Evolutionary conservation across 2,797 vertebrate genomes (phyloP), one percentile per base, ranked within the genome.

Genomic region (Premnoplex brunnescens): DNA sequence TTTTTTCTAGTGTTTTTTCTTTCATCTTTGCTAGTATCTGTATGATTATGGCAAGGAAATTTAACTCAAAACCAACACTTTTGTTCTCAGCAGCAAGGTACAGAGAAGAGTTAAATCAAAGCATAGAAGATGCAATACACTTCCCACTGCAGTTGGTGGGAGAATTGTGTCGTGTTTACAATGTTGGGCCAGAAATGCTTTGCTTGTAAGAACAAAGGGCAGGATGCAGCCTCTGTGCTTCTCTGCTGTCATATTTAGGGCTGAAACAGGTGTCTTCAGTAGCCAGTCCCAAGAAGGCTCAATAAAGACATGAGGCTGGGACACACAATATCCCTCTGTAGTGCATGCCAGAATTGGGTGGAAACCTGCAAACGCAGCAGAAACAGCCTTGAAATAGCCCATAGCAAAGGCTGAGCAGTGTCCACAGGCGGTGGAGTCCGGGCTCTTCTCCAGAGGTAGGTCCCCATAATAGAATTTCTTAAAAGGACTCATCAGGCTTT

Each of bases 191-290:
- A 88, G 68, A 67, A 92, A 54, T 88, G 51, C 69, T 89, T 91
- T 80, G 43, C 3, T 1, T 73, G 48, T 44, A 74, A 78, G 87
- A 96, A 84, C 88, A 93, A 93, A 95, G 76, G 51, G 37, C 63
- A 88, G 76, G 76, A 89, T 51, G 63, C 43, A 72, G 49, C 30
- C 46, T 60, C 84, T 91, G 37, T 48, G 27, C 59, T 89, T 91
- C 72, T 75, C 55, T 69, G 76, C 46, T 91, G 85, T 55, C 79
- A 66, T 89, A 89, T 96, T 95, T 93, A 84, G 79, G 87, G 46
- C 64, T 80, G 72, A 94, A 94, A 93, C 92, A 94, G 93, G 91
- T 95, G 95, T 88, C 83, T 64, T 71, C 62, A 27, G 54, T 32
- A 66, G 74, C 63, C 30, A 26, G 43, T 68, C 79, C 49, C 60